Evolutionary conservation across 2,888 invertebrate genomes (phyloP).

Genomic region (Drosophila setosimentum): DNA sequence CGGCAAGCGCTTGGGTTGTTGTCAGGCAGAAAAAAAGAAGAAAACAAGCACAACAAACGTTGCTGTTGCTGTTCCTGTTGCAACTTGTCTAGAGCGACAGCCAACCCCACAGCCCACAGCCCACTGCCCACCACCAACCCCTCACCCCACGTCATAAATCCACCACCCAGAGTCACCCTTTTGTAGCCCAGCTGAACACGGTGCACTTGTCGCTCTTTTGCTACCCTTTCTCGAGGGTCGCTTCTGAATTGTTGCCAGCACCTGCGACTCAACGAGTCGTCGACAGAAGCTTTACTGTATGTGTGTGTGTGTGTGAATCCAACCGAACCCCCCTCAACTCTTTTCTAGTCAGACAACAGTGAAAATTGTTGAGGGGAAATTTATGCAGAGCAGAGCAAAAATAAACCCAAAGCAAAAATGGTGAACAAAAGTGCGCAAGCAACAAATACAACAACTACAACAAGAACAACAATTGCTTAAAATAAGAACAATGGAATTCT

Average conservation of each 20-base stretch:
- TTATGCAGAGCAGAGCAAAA: slow-evolving; percentile 70
- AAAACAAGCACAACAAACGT: slow-evolving; percentile 55
- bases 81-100: slow-evolving; percentile 54
- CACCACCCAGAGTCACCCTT: slow-evolving; percentile 29
- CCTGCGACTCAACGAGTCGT: slow-evolving; percentile 54
- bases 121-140: neutral
- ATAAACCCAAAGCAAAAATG: slow-evolving; percentile 53
- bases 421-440: slow-evolving; percentile 69
- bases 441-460: slow-evolving; percentile 14
- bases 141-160: neutral
- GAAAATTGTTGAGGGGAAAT: slow-evolving; percentile 78
- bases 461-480: slow-evolving; percentile 41
- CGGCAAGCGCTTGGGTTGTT: slow-evolving; percentile 67
- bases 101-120: slow-evolving; percentile 10
- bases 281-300: slow-evolving; percentile 50
- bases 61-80: slow-evolving; percentile 47
- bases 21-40: slow-evolving; percentile 30
- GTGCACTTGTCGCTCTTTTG: slow-evolving; percentile 44
- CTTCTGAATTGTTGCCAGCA: slow-evolving; percentile 49
- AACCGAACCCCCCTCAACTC: slow-evolving; percentile 2
- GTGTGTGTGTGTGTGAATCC: slow-evolving; percentile 10
- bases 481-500: slow-evolving; percentile 43
- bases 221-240: slow-evolving; percentile 31
- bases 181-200: slow-evolving; percentile 15
- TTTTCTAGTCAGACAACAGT: slow-evolving; percentile 27